Evolutionary conservation across 2,797 vertebrate genomes (phyloP).

Genomic region (Pseudotriccus pelzelni): DNA sequence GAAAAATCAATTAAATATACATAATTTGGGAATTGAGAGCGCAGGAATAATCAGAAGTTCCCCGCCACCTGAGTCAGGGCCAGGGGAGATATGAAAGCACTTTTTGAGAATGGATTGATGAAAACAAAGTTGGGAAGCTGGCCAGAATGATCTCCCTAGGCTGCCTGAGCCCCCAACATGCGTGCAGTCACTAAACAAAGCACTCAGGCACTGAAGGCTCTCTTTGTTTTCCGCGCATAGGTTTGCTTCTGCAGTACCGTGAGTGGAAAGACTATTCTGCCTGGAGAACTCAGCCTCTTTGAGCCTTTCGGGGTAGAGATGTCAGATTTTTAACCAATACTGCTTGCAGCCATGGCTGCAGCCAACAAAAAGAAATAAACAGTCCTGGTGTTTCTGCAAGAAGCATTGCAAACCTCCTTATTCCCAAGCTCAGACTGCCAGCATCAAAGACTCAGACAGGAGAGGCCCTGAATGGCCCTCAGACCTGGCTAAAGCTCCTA

Average conservation of each 20-base stretch:
- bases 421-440: not conserved
- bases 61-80: not conserved
- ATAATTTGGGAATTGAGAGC: constrained; percentile 38
- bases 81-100: constrained; percentile 21
- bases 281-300: not conserved
- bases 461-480: not conserved
- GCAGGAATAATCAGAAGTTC: constrained; percentile 31
- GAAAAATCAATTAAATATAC: constrained; percentile 52
- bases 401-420: not conserved
- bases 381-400: not conserved
- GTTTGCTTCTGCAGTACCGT: not conserved
- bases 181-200: constrained; percentile 35
- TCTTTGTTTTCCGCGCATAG: constrained; percentile 5
- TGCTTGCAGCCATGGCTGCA: not conserved
- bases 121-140: constrained; percentile 18
- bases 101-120: constrained; percentile 1
- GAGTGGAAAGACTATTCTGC: constrained; percentile 2
- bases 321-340: not conserved
- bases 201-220: not conserved
- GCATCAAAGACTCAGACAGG: not conserved
- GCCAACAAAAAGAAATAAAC: not conserved
- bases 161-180: not conserved
- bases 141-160: constrained; percentile 25
- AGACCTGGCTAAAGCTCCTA: not conserved
- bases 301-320: not conserved